Conservation (phyloP, 2,113 vertebrate species). For the Gobio gobio region DNA sequence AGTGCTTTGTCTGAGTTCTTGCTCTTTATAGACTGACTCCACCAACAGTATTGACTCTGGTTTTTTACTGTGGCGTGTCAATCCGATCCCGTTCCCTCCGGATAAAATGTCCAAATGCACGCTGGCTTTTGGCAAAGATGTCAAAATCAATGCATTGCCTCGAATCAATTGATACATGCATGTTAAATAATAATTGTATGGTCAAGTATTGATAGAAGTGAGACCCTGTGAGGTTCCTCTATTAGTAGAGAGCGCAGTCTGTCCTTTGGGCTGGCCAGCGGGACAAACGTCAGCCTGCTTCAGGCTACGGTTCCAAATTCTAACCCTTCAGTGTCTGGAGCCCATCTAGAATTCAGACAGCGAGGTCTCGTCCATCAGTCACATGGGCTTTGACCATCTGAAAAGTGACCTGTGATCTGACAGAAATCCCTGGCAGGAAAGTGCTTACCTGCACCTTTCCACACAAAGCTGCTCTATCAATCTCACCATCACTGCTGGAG, state of each 20-base stretch:
- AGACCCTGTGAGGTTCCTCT: constrained; percentile 6
- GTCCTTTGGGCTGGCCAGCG: constrained; percentile 14
- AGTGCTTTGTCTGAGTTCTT: constrained; percentile 39
- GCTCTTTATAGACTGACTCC: constrained; percentile 32
- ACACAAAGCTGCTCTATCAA: constrained; percentile 56
- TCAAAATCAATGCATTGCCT: constrained; percentile 67
- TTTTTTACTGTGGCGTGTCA: constrained; percentile 53
- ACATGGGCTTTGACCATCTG: constrained; percentile 60
- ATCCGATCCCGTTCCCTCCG: constrained; percentile 68
- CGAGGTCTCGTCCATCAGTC: constrained; percentile 59
- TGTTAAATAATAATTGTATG: constrained; percentile 80
- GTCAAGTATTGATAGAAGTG: constrained; percentile 72
- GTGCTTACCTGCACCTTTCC: constrained; percentile 61
- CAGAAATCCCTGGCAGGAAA: constrained; percentile 62
- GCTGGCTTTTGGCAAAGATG: constrained; percentile 73
- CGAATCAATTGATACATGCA: constrained; percentile 75
- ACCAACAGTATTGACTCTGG: neutral
- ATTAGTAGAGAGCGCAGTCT: constrained; percentile 1
- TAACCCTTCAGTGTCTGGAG: constrained; percentile 38
- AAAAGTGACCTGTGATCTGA: constrained; percentile 62
- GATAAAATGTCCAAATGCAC: constrained; percentile 73
- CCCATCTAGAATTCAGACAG: constrained; percentile 60
- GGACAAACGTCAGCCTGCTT: constrained; percentile 1
- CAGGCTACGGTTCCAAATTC: constrained; percentile 49
- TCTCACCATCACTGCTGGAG: constrained; percentile 57